Evolutionary conservation across 2,113 vertebrate genomes (phyloP).

Genomic region (cat (Felis catus)): DNA sequence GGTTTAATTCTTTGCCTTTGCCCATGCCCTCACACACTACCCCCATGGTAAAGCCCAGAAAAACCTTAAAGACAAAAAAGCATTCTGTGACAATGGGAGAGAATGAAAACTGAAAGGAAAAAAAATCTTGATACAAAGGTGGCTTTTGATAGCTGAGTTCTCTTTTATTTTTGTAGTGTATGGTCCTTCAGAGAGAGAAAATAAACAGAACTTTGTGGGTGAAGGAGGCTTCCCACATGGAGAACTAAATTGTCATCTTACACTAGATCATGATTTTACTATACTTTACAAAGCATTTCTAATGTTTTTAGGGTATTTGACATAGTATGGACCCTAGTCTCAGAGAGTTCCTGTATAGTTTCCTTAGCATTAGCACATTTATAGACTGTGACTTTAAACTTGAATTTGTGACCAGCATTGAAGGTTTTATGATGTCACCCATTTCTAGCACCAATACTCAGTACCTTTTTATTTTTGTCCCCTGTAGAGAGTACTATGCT

Average conservation of each 20-base stretch:
- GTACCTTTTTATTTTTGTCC: slow-evolving; percentile 10
- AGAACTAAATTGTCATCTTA: background rate
- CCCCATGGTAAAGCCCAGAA: slow-evolving; percentile 52
- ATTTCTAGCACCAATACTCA: background rate
- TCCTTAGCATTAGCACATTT: background rate
- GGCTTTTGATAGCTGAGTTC: slow-evolving; percentile 51
- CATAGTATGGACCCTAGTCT: background rate
- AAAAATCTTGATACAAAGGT: slow-evolving; percentile 15
- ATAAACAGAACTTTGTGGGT: background rate
- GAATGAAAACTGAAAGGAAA: slow-evolving; percentile 66
- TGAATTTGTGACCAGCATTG: slow-evolving; percentile 30
- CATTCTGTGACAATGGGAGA: slow-evolving; percentile 72
- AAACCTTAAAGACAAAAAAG: slow-evolving; percentile 63
- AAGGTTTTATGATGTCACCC: slow-evolving; percentile 32
- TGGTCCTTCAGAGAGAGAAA: background rate
- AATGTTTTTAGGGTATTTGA: background rate
- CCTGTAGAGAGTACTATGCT: background rate
- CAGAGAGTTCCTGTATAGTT: background rate
- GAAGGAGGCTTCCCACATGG: background rate
- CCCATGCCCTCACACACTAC: slow-evolving; percentile 58
- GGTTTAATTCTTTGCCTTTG: slow-evolving; percentile 67
- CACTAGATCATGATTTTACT: background rate
- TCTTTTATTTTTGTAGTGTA: slow-evolving; percentile 61
- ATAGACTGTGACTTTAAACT: slow-evolving; percentile 25
- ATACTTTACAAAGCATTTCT: background rate